Percentiles rank a stretch among this genome's conserved stretches.
Conservation (phyloP, 2,888 invertebrate species). For the Aphidius colemani region DNA sequence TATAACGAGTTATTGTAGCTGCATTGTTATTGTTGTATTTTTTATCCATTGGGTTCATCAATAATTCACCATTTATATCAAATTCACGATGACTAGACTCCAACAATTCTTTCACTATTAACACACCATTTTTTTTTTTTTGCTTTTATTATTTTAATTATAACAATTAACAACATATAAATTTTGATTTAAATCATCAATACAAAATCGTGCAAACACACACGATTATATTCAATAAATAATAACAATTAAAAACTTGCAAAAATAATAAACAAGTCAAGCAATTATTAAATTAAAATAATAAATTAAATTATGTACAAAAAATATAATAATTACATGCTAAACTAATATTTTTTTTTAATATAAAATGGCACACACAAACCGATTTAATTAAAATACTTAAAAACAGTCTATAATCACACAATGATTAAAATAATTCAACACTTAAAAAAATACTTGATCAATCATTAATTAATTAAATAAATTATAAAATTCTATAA, state of each 20-base stretch:
- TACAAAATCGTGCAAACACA: not conserved
- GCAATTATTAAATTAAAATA: too few species aligned
- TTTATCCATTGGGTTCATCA: slow-evolving; percentile 35
- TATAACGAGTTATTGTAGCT: slow-evolving; percentile 58
- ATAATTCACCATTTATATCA: slow-evolving; percentile 31
- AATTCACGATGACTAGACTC: slow-evolving; percentile 36
- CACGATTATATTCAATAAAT: not conserved
- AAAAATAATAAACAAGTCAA: too few species aligned
- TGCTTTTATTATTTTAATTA: not conserved
- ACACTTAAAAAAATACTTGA: slow-evolving; percentile 8
- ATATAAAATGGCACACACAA: slow-evolving; percentile 21
- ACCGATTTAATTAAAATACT: slow-evolving; percentile 20
- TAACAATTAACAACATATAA: slow-evolving; percentile 7
- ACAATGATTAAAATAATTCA: slow-evolving; percentile 8
- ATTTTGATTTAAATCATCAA: not conserved
- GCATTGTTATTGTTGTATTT: slow-evolving; percentile 47
- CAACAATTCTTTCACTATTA: slow-evolving; percentile 40
- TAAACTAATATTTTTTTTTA: slow-evolving; percentile 10
- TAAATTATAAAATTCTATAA: slow-evolving; percentile 9
- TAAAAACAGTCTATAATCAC: slow-evolving; percentile 16
- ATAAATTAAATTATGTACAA: slow-evolving; percentile 1
- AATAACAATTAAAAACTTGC: too few species aligned
- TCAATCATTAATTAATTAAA: not conserved
- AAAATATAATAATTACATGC: slow-evolving; percentile 9
- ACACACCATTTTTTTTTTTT: slow-evolving; percentile 11